These are phyloP conservation scores for Carassius carassius DNA, from an alignment of 2,113 vertebrate genomes.

Conservation along the genomic window DNA sequence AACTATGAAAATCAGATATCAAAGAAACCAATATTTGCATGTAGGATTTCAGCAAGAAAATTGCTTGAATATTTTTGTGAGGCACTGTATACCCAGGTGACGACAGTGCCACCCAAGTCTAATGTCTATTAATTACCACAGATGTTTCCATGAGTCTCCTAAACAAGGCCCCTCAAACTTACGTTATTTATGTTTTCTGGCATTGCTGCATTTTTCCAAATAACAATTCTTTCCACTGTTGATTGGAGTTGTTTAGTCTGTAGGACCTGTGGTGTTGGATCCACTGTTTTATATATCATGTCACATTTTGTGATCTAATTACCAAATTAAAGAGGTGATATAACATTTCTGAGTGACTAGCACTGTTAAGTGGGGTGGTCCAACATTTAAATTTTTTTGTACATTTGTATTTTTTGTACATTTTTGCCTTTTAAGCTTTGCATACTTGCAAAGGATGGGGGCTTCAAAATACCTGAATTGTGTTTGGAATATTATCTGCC, in stretches of 20 bases:
- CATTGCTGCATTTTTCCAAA: constrained; percentile 74
- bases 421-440: neutral
- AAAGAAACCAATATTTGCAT: neutral
- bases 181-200: constrained; percentile 79
- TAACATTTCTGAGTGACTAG: constrained; percentile 66
- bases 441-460: constrained; percentile 61
- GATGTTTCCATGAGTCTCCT: constrained; percentile 73
- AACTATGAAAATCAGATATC: neutral
- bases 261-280: constrained; percentile 76
- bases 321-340: constrained; percentile 69
- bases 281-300: constrained; percentile 84
- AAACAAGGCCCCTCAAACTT: constrained; percentile 65
- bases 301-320: constrained; percentile 84
- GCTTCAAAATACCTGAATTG: constrained; percentile 37
- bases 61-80: constrained; percentile 55
- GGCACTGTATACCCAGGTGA: constrained; percentile 65
- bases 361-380: constrained; percentile 89
- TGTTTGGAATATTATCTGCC: constrained; percentile 50
- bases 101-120: constrained; percentile 72
- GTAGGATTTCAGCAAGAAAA: neutral
- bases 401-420: constrained; percentile 3
- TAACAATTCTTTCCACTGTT: constrained; percentile 80
- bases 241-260: constrained; percentile 90
- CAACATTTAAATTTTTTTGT: constrained; percentile 77
- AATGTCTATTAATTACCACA: constrained; percentile 74